phyloP scores from a whole-genome alignment of 2,797 vertebrate species.

The Gobionotothen gibberifrons region DNA sequence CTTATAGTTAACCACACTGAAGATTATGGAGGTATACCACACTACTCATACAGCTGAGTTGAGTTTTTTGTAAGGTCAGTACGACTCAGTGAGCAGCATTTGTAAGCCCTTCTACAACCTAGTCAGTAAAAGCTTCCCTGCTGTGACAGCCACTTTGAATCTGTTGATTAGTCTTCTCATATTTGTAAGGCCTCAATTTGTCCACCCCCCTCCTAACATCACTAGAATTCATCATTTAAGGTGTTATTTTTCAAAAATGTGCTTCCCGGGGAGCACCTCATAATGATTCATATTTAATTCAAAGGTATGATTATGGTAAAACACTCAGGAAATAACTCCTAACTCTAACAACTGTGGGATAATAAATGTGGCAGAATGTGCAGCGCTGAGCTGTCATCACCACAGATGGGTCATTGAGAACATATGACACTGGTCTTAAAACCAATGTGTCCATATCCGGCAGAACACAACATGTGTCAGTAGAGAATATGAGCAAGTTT shows the following conservation, averaged over 20 bases:
- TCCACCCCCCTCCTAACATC: too few relatives aligned
- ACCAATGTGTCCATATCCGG: background rate
- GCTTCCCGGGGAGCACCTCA: background rate
- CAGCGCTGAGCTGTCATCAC: constrained; percentile 21
- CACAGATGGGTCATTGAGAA: constrained; percentile 47
- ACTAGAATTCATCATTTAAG: too few relatives aligned
- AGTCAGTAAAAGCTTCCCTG: too few relatives aligned
- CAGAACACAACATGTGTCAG: constrained; percentile 27
- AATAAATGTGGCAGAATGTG: constrained; percentile 7
- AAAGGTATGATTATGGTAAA: background rate
- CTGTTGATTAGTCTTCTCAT: too few relatives aligned
- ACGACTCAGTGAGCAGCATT: too few relatives aligned
- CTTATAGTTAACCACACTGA: too few relatives aligned
- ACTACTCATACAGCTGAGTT: too few relatives aligned
- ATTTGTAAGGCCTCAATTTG: too few relatives aligned
- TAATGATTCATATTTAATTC: constrained; percentile 12
- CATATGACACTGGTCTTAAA: constrained; percentile 27
- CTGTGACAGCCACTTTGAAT: too few relatives aligned
- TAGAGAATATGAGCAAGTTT: constrained; percentile 6
- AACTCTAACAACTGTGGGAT: constrained; percentile 2
- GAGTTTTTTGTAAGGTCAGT: too few relatives aligned
- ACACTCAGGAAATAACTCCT: constrained; percentile 2
- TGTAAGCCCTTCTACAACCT: too few relatives aligned
- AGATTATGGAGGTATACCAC: too few relatives aligned
- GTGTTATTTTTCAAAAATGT: background rate